Percentiles rank a stretch among this genome's conserved stretches.
These are phyloP conservation scores for Sylvilagus bachmani DNA, from an alignment of 2,113 vertebrate species.

Conservation along the genomic window DNA sequence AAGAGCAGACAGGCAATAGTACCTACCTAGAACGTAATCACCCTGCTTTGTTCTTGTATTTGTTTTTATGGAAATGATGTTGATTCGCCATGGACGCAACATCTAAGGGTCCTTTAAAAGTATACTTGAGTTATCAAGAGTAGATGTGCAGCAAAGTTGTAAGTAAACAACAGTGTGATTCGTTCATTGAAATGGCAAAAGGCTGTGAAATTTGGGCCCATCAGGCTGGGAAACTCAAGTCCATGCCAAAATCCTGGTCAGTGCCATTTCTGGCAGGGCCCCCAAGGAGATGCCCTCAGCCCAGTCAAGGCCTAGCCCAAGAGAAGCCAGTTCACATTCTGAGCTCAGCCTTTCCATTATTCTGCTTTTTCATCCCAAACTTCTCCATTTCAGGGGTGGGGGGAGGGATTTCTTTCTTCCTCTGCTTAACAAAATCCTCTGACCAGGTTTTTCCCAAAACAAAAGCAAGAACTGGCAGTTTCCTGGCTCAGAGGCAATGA, in stretches of 20 bases:
- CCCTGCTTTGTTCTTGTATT: constrained; percentile 8
- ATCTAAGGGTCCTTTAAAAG: constrained; percentile 19
- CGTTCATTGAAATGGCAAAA: constrained; percentile 17
- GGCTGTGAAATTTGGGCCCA: not conserved
- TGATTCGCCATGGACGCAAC: not conserved
- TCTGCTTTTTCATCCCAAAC: not conserved
- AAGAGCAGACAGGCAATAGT: not conserved
- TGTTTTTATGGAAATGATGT: constrained; percentile 60
- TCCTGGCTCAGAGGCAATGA: not conserved
- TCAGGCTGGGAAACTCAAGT: not conserved
- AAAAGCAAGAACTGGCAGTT: not conserved
- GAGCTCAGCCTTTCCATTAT: not conserved
- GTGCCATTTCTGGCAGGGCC: not conserved
- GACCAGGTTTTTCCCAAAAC: not conserved
- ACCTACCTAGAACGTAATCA: constrained; percentile 12
- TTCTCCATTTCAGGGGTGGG: constrained; percentile 40
- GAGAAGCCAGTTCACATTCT: not conserved
- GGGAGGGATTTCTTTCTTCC: not conserved
- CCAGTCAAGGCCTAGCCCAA: not conserved
- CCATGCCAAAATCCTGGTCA: not conserved
- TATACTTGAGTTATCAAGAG: not conserved
- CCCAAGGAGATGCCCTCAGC: not conserved
- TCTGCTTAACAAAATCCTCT: constrained; percentile 28
- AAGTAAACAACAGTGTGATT: not conserved
- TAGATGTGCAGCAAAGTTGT: constrained; percentile 33